Conservation (phyloP, 2,113 vertebrate genomes). For the Salvator merianae region DNA sequence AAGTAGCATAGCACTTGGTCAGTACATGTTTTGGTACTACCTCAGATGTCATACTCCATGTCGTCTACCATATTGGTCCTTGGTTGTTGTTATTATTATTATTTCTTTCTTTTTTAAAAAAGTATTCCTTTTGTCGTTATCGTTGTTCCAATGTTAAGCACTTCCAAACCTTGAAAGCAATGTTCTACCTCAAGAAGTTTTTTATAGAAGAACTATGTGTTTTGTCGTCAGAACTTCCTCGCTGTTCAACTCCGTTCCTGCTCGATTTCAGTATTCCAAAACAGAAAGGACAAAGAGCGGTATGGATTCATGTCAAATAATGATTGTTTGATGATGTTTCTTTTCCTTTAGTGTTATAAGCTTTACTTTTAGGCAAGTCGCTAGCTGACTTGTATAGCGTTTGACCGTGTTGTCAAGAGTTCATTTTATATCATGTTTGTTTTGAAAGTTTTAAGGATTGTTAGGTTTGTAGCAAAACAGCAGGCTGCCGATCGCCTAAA, state of each 20-base stretch:
- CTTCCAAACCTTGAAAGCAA: conserved; percentile 93
- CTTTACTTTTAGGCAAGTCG: conserved; percentile 54
- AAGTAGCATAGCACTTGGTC: conserved; percentile 76
- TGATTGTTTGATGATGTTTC: conserved; percentile 10
- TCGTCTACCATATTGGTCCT: conserved; percentile 68
- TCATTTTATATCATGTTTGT: not conserved
- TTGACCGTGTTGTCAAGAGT: conserved; percentile 15
- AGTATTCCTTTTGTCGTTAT: conserved; percentile 32
- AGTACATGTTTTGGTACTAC: conserved; percentile 85
- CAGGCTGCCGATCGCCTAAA: not conserved
- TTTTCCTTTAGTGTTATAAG: conserved; percentile 44
- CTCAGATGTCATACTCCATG: conserved; percentile 86
- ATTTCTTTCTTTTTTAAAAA: not conserved
- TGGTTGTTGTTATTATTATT: conserved; percentile 34
- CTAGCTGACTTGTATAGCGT: conserved; percentile 22
- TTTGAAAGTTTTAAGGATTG: conserved; percentile 44
- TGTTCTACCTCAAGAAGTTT: conserved; percentile 96
- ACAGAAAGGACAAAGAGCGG: not conserved
- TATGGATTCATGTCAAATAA: not conserved
- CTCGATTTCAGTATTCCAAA: not conserved
- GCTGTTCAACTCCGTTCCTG: conserved; percentile 41
- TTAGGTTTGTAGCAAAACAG: not conserved
- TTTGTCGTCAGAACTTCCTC: conserved; percentile 42
- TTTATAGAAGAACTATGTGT: conserved; percentile 59
- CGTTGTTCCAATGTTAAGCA: conserved; percentile 81